Conservation (phyloP, 2,797 vertebrate genomes). For the Strix occidentalis region DNA sequence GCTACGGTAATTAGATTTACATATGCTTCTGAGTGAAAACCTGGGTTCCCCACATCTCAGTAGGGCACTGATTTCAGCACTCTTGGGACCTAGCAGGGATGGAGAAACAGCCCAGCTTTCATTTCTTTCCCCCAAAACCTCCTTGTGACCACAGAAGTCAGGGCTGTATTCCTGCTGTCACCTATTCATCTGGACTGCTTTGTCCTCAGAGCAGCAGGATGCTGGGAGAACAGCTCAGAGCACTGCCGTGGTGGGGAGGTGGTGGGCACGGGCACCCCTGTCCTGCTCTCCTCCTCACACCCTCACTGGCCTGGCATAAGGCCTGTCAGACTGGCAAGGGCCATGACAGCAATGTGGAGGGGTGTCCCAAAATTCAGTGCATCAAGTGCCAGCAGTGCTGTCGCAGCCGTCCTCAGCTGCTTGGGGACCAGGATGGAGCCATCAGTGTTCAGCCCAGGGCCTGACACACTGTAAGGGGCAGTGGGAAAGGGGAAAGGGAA, state of each 20-base stretch:
- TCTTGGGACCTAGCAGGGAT: not conserved
- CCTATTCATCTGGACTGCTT: not conserved
- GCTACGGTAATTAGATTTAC: not conserved
- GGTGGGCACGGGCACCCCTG: fast-evolving
- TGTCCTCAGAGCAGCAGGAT: not conserved
- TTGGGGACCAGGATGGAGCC: too few relatives aligned
- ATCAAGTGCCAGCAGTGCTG: fast-evolving
- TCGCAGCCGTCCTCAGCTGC: fast-evolving
- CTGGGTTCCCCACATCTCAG: not conserved
- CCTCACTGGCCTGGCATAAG: fast-evolving
- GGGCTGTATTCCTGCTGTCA: not conserved
- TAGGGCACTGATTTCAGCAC: not conserved
- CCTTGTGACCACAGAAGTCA: not conserved
- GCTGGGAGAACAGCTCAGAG: not conserved
- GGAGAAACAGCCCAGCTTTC: not conserved
- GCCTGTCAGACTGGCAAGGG: not conserved
- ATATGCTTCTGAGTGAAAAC: not conserved
- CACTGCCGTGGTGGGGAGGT: fast-evolving
- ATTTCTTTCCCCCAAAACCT: not conserved
- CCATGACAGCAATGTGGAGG: fast-evolving
- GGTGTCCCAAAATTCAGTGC: not conserved
- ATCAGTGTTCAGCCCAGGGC: not conserved
- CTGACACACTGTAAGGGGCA: not conserved
- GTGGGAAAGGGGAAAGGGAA: too few relatives aligned
- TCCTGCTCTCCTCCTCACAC: not conserved